phyloP scores from a whole-genome alignment of 2,888 invertebrate species.

The Cheilosia soror region DNA sequence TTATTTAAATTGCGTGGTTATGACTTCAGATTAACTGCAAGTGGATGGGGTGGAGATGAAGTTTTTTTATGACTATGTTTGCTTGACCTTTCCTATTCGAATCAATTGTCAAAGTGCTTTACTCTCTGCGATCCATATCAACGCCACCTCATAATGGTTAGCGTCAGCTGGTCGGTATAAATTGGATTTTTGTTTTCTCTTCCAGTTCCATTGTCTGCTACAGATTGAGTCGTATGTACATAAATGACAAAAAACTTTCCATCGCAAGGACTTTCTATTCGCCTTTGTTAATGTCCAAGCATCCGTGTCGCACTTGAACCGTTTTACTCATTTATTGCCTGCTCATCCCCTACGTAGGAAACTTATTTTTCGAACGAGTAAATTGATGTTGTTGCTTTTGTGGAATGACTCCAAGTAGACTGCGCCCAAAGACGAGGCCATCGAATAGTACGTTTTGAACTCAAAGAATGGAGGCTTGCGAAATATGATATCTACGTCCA shows the following conservation, averaged over 20 bases:
- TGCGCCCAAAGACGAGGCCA: conserved; percentile 9
- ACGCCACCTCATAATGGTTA: background rate
- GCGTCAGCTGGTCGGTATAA: background rate
- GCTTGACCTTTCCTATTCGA: background rate
- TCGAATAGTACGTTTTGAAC: conserved; percentile 12
- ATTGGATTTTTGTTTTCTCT: conserved; percentile 20
- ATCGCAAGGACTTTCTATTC: background rate
- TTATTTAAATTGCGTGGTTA: background rate
- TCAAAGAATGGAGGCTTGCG: conserved; percentile 27
- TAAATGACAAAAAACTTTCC: conserved; percentile 1
- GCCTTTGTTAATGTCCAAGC: conserved; percentile 4
- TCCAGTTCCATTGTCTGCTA: background rate
- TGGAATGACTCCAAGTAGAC: background rate
- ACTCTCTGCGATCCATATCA: background rate
- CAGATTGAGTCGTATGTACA: conserved; percentile 14
- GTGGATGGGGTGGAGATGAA: background rate
- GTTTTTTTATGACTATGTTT: background rate
- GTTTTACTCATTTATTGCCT: conserved; percentile 36
- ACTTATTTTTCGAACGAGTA: conserved; percentile 3
- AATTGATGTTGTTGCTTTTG: background rate
- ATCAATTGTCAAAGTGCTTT: conserved; percentile 1
- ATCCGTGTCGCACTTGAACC: conserved; percentile 1
- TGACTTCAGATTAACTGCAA: background rate
- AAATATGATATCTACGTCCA: conserved; percentile 42
- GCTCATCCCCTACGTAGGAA: background rate